A percentile compares a stretch with the other conserved stretches of the same genome.
phyloP scores from a whole-genome alignment of 1,140 invertebrate genomes.

The Acromyrmex heyeri region DNA sequence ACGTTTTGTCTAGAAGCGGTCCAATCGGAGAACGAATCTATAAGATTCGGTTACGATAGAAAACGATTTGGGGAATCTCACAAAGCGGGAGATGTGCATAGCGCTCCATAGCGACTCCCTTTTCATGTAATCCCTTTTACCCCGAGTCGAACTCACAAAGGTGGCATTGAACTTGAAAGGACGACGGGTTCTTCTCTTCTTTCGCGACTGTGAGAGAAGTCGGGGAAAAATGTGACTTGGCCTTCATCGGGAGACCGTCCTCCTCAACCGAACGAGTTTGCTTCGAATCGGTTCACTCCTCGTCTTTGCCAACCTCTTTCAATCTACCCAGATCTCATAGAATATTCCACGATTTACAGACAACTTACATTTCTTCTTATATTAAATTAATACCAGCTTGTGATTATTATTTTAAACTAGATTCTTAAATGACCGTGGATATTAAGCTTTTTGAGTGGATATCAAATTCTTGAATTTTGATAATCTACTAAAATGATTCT shows the following conservation, averaged over 20 bases:
- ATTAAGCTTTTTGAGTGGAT: not conserved
- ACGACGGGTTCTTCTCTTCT: conserved; percentile 65
- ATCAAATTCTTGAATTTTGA: not conserved
- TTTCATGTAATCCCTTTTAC: conserved; percentile 22
- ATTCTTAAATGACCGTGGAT: not conserved
- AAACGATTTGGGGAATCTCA: not conserved
- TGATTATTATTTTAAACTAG: not conserved
- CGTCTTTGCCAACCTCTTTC: not conserved
- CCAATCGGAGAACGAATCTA: not conserved
- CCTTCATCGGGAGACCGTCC: conserved; percentile 3
- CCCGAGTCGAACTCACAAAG: not conserved
- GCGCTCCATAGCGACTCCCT: not conserved
- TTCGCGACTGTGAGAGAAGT: conserved; percentile 21
- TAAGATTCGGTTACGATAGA: not conserved
- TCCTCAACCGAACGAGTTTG: conserved; percentile 14
- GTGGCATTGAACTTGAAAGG: conserved; percentile 74
- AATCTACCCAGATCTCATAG: not conserved
- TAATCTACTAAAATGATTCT: too few species aligned
- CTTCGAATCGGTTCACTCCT: not conserved
- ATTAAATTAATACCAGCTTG: not conserved
- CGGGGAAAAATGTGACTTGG: conserved; percentile 38
- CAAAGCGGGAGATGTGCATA: not conserved
- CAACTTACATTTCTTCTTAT: not conserved
- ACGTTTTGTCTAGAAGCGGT: not conserved
- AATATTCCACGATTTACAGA: not conserved